Conservation (phyloP, 35 echinoderm and acorn worm species). For the Hemicentrotus pulcherrimus region DNA sequence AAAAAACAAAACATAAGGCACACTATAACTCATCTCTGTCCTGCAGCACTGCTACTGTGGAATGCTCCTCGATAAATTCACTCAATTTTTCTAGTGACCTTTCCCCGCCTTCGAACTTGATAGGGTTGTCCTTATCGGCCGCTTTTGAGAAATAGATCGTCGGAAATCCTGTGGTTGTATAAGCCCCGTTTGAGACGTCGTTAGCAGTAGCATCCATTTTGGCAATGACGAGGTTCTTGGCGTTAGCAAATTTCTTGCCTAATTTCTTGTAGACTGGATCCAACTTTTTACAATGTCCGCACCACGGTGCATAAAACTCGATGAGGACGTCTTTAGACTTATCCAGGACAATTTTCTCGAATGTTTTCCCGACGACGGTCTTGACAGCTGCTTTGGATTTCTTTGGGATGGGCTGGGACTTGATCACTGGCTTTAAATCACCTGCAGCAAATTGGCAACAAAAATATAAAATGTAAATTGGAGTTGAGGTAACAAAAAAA, state of each 20-base stretch:
- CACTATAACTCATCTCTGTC: conserved; percentile 88
- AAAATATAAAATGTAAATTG: background rate
- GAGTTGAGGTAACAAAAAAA: background rate
- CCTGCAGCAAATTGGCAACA: background rate
- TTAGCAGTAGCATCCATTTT: conserved; percentile 98
- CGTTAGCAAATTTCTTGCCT: conserved; percentile 93
- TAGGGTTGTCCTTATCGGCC: conserved; percentile 72
- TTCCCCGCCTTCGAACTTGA: conserved; percentile 78
- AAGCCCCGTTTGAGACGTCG: conserved; percentile 63
- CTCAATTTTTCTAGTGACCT: conserved; percentile 75
- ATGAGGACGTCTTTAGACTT: conserved; percentile 82
- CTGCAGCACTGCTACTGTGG: conserved; percentile 43
- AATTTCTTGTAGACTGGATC: conserved; percentile 96
- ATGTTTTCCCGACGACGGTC: conserved; percentile 87
- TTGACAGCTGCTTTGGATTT: conserved; percentile 87
- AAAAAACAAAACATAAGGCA: conserved; percentile 23
- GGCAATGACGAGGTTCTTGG: conserved; percentile 80
- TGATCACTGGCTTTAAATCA: conserved; percentile 82
- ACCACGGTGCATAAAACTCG: conserved; percentile 98
- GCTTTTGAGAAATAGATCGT: conserved; percentile 93
- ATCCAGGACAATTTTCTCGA: conserved; percentile 84
- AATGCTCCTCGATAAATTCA: conserved; percentile 93
- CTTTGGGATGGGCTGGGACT: conserved; percentile 88
- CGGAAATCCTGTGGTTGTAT: conserved; percentile 62
- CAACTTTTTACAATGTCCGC: conserved; percentile 95